Conservation (phyloP, 1,140 invertebrate species). For the Caenorhabditis brenneri region DNA sequence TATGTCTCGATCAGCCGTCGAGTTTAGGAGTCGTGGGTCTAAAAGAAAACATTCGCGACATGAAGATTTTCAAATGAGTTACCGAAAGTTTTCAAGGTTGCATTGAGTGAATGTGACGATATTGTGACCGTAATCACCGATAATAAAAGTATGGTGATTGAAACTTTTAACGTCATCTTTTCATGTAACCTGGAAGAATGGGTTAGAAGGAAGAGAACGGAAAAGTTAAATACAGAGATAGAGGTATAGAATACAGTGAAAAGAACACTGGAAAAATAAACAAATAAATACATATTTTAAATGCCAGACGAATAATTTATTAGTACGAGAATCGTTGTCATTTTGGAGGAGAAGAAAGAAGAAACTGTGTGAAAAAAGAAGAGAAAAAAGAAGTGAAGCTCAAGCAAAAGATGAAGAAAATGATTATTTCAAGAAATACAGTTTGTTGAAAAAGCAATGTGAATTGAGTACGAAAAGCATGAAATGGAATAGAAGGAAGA, state of each 20-base stretch:
- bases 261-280: neutral
- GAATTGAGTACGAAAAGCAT: neutral
- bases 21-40: slow-evolving; percentile 34
- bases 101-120: slow-evolving; percentile 16
- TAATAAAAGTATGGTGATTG: neutral
- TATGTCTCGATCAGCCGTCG: slow-evolving; percentile 41
- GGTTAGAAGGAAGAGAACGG: neutral
- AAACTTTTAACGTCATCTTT: slow-evolving; percentile 18
- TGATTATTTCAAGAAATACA: slow-evolving; percentile 4
- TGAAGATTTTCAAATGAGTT: too few relatives aligned
- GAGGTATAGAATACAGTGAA: slow-evolving; percentile 2
- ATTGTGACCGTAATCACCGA: neutral
- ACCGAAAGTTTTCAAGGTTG: slow-evolving; percentile 16
- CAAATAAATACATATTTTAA: neutral
- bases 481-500: slow-evolving; percentile 9
- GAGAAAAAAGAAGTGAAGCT: neutral
- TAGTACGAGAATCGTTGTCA: neutral
- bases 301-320: slow-evolving; percentile 1
- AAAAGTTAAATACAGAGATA: neutral
- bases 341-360: too few relatives aligned
- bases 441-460: neutral
- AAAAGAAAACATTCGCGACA: too few relatives aligned
- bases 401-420: neutral
- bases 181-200: slow-evolving; percentile 21
- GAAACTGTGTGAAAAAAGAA: too few relatives aligned